Evolutionary conservation across 1,140 invertebrate genomes (phyloP).

Genomic region (Philotrypesis tridentata): DNA sequence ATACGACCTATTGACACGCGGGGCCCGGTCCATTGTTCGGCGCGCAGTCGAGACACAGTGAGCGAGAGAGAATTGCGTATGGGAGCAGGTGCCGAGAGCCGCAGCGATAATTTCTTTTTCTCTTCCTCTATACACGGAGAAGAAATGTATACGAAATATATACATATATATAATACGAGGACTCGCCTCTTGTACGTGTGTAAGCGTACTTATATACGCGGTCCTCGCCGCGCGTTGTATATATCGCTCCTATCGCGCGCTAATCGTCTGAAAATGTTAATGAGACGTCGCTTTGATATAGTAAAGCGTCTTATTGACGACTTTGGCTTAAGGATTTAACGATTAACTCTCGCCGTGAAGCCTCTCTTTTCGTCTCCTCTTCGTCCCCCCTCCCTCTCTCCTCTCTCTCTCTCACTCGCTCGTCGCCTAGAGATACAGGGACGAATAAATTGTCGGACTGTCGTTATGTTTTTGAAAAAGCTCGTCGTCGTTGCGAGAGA

Average conservation of each 20-base stretch:
- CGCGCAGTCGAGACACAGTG: neutral
- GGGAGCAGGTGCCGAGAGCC: constrained; percentile 9
- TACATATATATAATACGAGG: no score
- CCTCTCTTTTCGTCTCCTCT: neutral
- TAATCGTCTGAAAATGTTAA: constrained; percentile 44
- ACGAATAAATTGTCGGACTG: constrained; percentile 31
- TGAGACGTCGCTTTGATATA: constrained; percentile 40
- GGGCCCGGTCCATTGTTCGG: constrained; percentile 1
- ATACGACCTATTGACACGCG: constrained; percentile 24
- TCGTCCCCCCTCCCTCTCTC: neutral
- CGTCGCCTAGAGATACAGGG: neutral
- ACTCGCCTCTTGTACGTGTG: no score
- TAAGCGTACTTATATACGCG: no score
- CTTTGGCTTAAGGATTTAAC: constrained; percentile 41
- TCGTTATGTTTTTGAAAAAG: constrained; percentile 10
- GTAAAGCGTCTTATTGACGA: constrained; percentile 40
- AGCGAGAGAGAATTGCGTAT: neutral
- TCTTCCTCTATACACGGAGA: neutral
- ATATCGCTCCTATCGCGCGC: neutral
- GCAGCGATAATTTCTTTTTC: neutral
- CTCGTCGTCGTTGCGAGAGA: no score
- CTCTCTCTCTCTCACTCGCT: neutral
- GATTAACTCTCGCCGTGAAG: constrained; percentile 29
- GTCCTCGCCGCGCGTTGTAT: neutral
- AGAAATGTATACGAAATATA: no score